These are phyloP conservation scores for Orthosia gracilis DNA, from an alignment of 2,888 invertebrate species.

Conservation along the genomic window DNA sequence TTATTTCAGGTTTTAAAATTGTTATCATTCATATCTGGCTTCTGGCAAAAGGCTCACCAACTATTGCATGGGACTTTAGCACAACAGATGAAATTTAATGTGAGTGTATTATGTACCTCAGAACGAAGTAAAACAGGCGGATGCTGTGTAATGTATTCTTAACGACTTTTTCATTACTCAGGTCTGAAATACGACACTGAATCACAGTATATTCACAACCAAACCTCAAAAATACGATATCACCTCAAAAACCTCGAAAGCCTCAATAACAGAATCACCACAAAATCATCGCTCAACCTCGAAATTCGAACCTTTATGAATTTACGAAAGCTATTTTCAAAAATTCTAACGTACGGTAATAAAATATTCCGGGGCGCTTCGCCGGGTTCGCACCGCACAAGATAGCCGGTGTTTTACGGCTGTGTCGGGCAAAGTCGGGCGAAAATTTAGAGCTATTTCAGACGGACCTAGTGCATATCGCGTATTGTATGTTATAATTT, in stretches of 20 bases:
- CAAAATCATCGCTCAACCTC: not conserved
- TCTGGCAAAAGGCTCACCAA: too few species aligned
- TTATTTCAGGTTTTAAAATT: not conserved
- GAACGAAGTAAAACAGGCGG: too few species aligned
- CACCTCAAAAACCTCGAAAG: not conserved
- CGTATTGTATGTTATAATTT: slow-evolving; percentile 61
- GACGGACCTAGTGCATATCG: slow-evolving; percentile 51
- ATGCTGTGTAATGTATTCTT: too few species aligned
- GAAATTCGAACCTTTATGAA: slow-evolving; percentile 25
- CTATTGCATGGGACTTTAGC: too few species aligned
- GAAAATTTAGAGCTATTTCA: slow-evolving; percentile 56
- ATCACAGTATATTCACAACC: too few species aligned
- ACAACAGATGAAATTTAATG: too few species aligned
- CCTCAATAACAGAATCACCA: not conserved
- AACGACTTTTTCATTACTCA: too few species aligned
- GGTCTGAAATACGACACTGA: too few species aligned
- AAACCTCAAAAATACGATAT: not conserved
- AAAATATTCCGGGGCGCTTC: slow-evolving; percentile 57
- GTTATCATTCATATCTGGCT: not conserved
- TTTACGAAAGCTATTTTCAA: slow-evolving; percentile 51
- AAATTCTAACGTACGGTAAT: slow-evolving; percentile 57
- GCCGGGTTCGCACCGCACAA: slow-evolving; percentile 55
- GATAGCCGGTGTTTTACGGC: slow-evolving; percentile 63
- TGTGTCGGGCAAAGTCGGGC: slow-evolving; percentile 36
- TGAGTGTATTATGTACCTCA: too few species aligned